Base-by-base conservation (phyloP, 1,140 invertebrate species). In the Drosophila auraria region DNA sequence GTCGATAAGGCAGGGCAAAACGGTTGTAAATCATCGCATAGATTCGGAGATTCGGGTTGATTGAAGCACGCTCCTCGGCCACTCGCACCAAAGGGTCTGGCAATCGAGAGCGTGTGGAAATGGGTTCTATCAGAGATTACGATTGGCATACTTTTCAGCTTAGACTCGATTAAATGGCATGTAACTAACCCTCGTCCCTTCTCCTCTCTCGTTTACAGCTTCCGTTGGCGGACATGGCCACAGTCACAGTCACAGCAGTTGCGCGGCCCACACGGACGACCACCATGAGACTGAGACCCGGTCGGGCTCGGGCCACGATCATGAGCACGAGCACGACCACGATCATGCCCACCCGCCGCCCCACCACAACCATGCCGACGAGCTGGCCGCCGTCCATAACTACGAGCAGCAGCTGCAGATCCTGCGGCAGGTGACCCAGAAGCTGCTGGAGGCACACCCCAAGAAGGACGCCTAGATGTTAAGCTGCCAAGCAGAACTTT, bases 331-430 rank as follows among this genome's bases (percentile, higher is more conserved):
- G 2, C 80, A 87, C 38, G 66, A 68, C 15, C 78, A 84, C 36
- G 62, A 82, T 17, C 80, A 74, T 15, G 9, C 30, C 27, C 75
- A 51, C 20, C 50, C 50, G 6, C 44, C 80, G 8, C 4, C 40
- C 2, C 76, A 87, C 53, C 79, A 82, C 20, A 69, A 62, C 36
- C 78, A 89, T 12, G 81, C 78, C 12, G 82, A 86, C 40, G 75
- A 86, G 51, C 38, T 80, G 42, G 58, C 53, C 38, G 64, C 66
- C 9, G 75, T 89, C n/a, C 82, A 91, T 36, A 77, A 90, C 30
- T 90, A 90, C 36, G 82, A 90, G 49, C 75, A 91, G 59, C 83
- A 90, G 47, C 44, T 90, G 17, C 82, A 90, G 38, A 45, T 90
- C 20, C 54, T 90, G 49, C 76, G 87, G 12, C 86, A 90, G 54